Conservation (phyloP, 1,140 invertebrate genomes). For the Meloidogyne hapla region DNA sequence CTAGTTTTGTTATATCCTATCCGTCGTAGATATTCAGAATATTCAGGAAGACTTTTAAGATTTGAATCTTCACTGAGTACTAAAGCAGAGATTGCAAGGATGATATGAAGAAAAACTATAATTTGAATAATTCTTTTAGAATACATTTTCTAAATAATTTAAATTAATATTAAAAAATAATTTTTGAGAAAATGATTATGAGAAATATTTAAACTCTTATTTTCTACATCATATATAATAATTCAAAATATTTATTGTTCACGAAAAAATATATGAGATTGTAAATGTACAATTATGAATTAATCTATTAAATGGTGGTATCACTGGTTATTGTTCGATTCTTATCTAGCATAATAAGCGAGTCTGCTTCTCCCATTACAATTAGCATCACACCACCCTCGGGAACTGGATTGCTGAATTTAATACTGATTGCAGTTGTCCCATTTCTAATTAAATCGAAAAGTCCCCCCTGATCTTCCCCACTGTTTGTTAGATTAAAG, state of each 20-base stretch:
- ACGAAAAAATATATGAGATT: too few species aligned
- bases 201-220: too few species aligned
- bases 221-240: too few species aligned
- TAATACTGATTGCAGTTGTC: slow-evolving; percentile 21
- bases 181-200: too few species aligned
- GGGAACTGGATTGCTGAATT: slow-evolving; percentile 27
- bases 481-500: slow-evolving; percentile 29
- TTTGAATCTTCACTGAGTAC: neutral
- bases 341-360: slow-evolving; percentile 1
- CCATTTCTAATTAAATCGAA: slow-evolving; percentile 29
- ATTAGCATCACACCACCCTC: slow-evolving; percentile 22
- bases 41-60: too few species aligned
- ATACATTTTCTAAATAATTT: neutral
- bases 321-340: neutral
- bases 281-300: neutral
- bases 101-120: neutral
- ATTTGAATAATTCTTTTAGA: neutral
- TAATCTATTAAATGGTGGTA: slow-evolving; percentile 6
- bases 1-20: too few species aligned
- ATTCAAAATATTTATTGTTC: too few species aligned
- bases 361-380: slow-evolving; percentile 12
- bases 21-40: too few species aligned
- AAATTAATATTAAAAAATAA: too few species aligned
- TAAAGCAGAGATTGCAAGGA: neutral
- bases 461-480: slow-evolving; percentile 11